Percentiles rank a stretch among this genome's conserved stretches.
phyloP scores from a whole-genome alignment of 1,140 invertebrate genomes.

The Drosophila mayri region DNA sequence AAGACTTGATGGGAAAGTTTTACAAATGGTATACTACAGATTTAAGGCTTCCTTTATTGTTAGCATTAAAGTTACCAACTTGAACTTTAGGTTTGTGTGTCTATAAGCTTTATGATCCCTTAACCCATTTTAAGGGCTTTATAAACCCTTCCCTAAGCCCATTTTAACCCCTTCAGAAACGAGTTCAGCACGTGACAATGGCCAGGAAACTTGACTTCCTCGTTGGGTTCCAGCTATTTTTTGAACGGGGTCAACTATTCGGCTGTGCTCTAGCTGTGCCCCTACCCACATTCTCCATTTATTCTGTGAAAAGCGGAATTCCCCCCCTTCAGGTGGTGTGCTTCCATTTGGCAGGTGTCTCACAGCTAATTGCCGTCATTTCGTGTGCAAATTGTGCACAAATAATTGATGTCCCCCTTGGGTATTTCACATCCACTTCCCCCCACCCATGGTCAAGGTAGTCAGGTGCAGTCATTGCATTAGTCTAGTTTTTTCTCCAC shows the following conservation, averaged over 20 bases:
- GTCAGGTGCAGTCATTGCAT: constrained; percentile 43
- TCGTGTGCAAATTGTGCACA: constrained; percentile 70
- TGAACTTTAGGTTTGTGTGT: neutral
- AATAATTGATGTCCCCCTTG: constrained; percentile 39
- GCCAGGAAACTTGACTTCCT: constrained; percentile 69
- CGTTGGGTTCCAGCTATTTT: constrained; percentile 26
- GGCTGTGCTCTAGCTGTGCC: constrained; percentile 5
- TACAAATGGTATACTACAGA: neutral
- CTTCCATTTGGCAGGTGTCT: constrained; percentile 51
- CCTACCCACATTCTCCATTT: neutral
- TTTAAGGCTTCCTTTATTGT: neutral
- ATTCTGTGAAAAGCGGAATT: constrained; percentile 28
- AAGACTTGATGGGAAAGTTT: neutral
- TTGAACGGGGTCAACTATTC: constrained; percentile 48
- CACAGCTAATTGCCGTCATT: constrained; percentile 73
- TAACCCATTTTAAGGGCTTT: neutral
- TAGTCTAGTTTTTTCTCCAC: constrained; percentile 9
- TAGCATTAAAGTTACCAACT: neutral
- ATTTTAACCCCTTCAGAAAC: constrained; percentile 30
- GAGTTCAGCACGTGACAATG: constrained; percentile 72
- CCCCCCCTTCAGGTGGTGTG: constrained; percentile 20
- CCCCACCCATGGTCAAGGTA: constrained; percentile 44
- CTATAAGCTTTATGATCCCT: neutral
- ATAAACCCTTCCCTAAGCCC: neutral
- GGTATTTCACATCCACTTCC: neutral